Conservation (phyloP, 2,888 invertebrate genomes). For the Mamestra brassicae region DNA sequence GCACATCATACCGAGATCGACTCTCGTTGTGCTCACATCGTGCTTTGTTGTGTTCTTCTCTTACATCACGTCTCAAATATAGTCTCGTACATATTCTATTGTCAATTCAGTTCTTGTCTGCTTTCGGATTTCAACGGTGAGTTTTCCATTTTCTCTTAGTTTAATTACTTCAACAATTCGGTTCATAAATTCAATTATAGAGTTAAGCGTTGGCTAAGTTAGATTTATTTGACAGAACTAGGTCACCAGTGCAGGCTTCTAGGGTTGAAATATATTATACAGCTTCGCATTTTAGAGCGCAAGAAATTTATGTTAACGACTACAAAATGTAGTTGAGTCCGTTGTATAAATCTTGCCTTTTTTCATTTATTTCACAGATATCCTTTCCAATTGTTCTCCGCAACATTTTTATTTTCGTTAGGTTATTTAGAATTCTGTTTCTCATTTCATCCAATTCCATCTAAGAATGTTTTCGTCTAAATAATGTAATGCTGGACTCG, state of each 20-base stretch:
- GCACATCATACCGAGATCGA: constrained; percentile 83
- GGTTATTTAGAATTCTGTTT: constrained; percentile 54
- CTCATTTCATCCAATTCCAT: constrained; percentile 44
- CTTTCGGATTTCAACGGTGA: constrained; percentile 52
- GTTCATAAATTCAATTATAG: constrained; percentile 70
- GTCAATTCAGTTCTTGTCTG: constrained; percentile 21
- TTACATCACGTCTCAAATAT: constrained; percentile 15
- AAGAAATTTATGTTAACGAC: constrained; percentile 80
- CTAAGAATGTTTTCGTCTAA: constrained; percentile 6
- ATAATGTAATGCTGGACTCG: constrained; percentile 18
- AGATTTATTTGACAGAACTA: constrained; percentile 79
- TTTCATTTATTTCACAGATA: constrained; percentile 59
- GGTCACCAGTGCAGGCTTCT: constrained; percentile 78
- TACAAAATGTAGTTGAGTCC: constrained; percentile 70
- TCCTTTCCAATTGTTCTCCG: constrained; percentile 54
- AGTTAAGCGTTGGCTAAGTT: constrained; percentile 72
- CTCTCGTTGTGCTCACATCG: constrained; percentile 83
- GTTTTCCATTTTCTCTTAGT: constrained; percentile 42
- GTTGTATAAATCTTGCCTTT: constrained; percentile 68
- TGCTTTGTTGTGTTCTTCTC: constrained; percentile 61
- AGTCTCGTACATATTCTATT: constrained; percentile 8
- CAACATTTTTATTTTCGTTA: constrained; percentile 55
- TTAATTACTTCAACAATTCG: constrained; percentile 50
- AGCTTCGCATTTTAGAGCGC: constrained; percentile 75
- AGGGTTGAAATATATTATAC: constrained; percentile 74